Evolutionary conservation across 2,113 vertebrate species (phyloP).

Genomic region (Notothenia coriiceps): DNA sequence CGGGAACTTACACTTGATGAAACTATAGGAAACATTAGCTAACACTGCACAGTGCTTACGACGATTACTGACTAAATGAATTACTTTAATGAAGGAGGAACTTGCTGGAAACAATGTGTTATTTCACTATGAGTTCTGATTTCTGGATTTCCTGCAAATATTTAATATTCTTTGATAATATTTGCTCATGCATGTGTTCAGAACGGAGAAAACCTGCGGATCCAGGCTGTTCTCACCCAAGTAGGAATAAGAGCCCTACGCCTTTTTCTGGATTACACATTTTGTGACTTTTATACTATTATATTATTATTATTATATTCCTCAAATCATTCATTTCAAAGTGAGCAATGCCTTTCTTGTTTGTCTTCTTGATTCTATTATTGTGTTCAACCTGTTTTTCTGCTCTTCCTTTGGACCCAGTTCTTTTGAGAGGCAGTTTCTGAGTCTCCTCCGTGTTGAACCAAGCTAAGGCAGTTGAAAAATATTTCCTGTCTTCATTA

Average conservation of each 20-base stretch:
- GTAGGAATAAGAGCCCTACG: slow-evolving; percentile 9
- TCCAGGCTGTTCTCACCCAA: slow-evolving; percentile 23
- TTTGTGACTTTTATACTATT: slow-evolving; percentile 25
- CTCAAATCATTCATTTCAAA: slow-evolving; percentile 43
- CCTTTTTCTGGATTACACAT: slow-evolving; percentile 23
- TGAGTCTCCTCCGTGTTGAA: slow-evolving; percentile 50
- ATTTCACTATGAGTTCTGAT: slow-evolving; percentile 16
- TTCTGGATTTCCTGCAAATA: slow-evolving; percentile 27
- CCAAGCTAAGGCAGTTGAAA: slow-evolving; percentile 70
- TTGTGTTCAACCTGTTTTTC: slow-evolving; percentile 57
- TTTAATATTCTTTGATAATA: slow-evolving; percentile 19
- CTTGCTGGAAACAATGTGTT: slow-evolving; percentile 10
- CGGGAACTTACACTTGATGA: slow-evolving; percentile 37
- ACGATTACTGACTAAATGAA: slow-evolving; percentile 58
- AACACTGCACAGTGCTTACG: slow-evolving; percentile 11
- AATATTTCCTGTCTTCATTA: slow-evolving; percentile 81
- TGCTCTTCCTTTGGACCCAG: slow-evolving; percentile 35
- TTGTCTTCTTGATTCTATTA: slow-evolving; percentile 49
- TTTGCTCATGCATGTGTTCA: slow-evolving; percentile 5
- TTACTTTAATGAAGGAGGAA: slow-evolving; percentile 28
- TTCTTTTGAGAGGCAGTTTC: slow-evolving; percentile 44
- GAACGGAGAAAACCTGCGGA: slow-evolving; percentile 1
- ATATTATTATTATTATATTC: slow-evolving; percentile 2
- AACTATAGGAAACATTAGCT: slow-evolving; percentile 26
- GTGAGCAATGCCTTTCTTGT: slow-evolving; percentile 14